Percentiles rank a stretch among this genome's conserved stretches.
Evolutionary conservation across 1,140 invertebrate species (phyloP).

Genomic region (Drosophila pandora): DNA sequence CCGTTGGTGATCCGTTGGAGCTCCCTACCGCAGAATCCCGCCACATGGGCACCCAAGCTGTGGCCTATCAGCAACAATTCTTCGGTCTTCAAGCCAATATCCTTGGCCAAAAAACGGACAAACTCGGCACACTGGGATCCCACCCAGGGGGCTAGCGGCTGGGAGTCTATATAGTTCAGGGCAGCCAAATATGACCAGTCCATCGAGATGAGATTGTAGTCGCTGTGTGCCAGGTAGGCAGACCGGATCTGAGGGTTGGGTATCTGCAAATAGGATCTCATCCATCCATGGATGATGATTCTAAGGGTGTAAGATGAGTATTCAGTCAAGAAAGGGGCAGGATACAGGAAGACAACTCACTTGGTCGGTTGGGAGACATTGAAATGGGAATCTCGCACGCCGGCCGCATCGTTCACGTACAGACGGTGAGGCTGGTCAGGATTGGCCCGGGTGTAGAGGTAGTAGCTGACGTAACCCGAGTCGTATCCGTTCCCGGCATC

Average conservation of each 20-base stretch:
- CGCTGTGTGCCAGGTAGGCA: constrained; percentile 73
- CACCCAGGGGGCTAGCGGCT: constrained; percentile 57
- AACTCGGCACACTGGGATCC: constrained; percentile 36
- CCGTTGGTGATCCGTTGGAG: constrained; percentile 29
- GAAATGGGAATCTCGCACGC: not conserved
- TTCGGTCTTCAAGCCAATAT: constrained; percentile 22
- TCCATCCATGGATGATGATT: constrained; percentile 55
- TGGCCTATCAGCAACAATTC: constrained; percentile 48
- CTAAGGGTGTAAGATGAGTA: constrained; percentile 5
- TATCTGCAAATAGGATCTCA: constrained; percentile 11
- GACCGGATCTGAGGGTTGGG: constrained; percentile 62
- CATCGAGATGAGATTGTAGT: constrained; percentile 85
- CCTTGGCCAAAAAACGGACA: constrained; percentile 36
- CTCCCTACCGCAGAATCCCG: constrained; percentile 71
- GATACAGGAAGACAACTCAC: not conserved
- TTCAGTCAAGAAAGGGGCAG: not conserved
- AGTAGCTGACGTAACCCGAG: not conserved
- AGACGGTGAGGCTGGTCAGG: not conserved
- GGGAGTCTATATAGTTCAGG: constrained; percentile 84
- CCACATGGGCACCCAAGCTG: constrained; percentile 83
- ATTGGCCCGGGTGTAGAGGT: constrained; percentile 16
- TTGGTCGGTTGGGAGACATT: constrained; percentile 13
- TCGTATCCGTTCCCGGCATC: not conserved
- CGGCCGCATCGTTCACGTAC: constrained; percentile 1
- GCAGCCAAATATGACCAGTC: constrained; percentile 85